phyloP scores from a whole-genome alignment of 2,797 vertebrate species.

The Acanthurus leucopareius region DNA sequence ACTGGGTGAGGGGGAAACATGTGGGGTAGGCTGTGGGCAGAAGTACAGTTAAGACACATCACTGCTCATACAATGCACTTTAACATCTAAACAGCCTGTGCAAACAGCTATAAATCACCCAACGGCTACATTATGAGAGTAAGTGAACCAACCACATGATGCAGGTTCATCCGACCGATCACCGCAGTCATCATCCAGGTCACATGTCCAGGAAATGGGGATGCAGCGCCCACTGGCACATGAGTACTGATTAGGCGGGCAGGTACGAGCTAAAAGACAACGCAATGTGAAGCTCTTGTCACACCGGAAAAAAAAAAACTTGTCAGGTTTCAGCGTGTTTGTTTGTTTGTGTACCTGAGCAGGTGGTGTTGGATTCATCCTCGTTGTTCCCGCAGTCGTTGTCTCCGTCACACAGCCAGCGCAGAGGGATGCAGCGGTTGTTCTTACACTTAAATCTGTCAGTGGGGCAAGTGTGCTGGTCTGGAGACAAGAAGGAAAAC shows the following conservation, averaged over 20 bases:
- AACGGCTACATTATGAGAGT: not conserved
- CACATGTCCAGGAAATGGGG: slow-evolving; percentile 95
- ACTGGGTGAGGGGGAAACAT: slow-evolving; percentile 98
- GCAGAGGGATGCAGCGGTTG: slow-evolving; percentile 96
- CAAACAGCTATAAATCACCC: not conserved
- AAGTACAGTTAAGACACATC: slow-evolving; percentile 75
- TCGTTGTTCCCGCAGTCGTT: slow-evolving; percentile 97
- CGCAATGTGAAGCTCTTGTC: slow-evolving; percentile 64
- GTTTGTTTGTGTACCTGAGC: slow-evolving; percentile 72
- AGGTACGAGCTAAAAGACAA: slow-evolving; percentile 89
- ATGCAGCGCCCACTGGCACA: slow-evolving; percentile 96
- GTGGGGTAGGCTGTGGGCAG: slow-evolving; percentile 91
- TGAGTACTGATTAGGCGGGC: slow-evolving; percentile 96
- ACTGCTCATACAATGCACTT: not conserved
- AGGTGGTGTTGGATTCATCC: slow-evolving; percentile 96
- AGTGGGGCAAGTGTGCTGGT: slow-evolving; percentile 96
- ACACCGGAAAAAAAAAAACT: slow-evolving; percentile 67
- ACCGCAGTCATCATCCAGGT: slow-evolving; percentile 97
- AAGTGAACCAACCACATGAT: slow-evolving; percentile 89
- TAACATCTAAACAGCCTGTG: not conserved
- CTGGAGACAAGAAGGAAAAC: slow-evolving; percentile 71
- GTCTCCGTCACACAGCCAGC: slow-evolving; percentile 97
- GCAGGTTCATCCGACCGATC: slow-evolving; percentile 96
- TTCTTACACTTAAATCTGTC: slow-evolving; percentile 98
- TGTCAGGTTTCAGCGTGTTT: too few relatives aligned